phyloP scores from a whole-genome alignment of 2,797 vertebrate genomes.

The Lemur catta region DNA sequence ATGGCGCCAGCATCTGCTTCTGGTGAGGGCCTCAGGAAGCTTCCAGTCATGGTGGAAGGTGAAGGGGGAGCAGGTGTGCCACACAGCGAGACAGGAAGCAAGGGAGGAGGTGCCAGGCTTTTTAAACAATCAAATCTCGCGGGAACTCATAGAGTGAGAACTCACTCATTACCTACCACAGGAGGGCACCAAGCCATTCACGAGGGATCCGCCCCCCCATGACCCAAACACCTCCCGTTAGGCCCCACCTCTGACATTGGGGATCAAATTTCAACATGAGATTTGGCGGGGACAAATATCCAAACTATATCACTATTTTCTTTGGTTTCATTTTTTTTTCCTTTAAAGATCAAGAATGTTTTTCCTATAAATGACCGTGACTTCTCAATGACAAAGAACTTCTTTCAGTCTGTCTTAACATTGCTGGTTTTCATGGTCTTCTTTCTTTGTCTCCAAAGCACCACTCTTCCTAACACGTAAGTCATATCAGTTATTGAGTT shows the following conservation, averaged over 20 bases:
- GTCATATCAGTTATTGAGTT: not conserved
- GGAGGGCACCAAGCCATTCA: not conserved
- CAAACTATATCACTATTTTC: not conserved
- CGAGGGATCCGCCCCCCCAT: no score
- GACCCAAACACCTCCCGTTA: not conserved
- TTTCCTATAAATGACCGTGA: not conserved
- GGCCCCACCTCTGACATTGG: not conserved
- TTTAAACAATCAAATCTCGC: not conserved
- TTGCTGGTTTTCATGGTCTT: not conserved
- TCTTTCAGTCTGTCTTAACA: not conserved
- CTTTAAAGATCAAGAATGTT: not conserved
- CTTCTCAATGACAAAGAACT: not conserved
- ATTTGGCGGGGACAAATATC: not conserved
- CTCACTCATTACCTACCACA: not conserved
- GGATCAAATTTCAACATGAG: not conserved
- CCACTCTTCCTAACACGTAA: not conserved
- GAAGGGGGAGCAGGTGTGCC: fast-evolving
- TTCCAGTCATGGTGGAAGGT: not conserved
- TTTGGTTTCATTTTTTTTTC: not conserved
- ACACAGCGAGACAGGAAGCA: not conserved
- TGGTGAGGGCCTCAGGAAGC: not conserved
- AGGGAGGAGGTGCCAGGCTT: no score
- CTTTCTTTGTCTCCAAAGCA: not conserved
- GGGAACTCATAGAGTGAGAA: not conserved
- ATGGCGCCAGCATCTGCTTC: not conserved